Conservation (phyloP, 1,140 invertebrate genomes). For the Atta cephalotes region DNA sequence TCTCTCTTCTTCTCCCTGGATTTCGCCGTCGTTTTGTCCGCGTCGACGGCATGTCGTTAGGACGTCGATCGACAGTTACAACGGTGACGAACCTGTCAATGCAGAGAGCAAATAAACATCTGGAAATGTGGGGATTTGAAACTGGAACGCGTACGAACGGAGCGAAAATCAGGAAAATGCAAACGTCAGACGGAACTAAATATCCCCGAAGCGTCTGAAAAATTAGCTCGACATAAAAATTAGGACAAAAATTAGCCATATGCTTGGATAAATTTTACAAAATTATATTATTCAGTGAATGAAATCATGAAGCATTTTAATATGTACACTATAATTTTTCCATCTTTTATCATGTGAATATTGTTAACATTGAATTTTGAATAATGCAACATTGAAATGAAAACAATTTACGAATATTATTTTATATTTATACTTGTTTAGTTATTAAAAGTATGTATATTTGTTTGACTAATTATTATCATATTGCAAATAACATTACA, state of each 20-base stretch:
- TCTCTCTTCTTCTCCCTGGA: slow-evolving; percentile 19
- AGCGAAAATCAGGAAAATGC: slow-evolving; percentile 54
- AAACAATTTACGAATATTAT: slow-evolving; percentile 42
- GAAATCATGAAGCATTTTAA: neutral
- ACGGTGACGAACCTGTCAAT: slow-evolving; percentile 71
- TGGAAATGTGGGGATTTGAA: slow-evolving; percentile 59
- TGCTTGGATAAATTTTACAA: slow-evolving; percentile 12
- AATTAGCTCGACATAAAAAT: slow-evolving; percentile 19
- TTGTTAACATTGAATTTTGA: slow-evolving; percentile 21
- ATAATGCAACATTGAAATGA: neutral
- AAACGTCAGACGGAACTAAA: slow-evolving; percentile 36
- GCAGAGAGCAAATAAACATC: slow-evolving; percentile 66
- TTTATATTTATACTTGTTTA: slow-evolving; percentile 26
- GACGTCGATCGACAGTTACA: slow-evolving; percentile 70
- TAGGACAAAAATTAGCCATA: slow-evolving; percentile 18
- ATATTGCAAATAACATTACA: slow-evolving; percentile 18
- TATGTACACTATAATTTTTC: neutral
- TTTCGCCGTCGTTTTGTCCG: slow-evolving; percentile 54
- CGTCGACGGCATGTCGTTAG: slow-evolving; percentile 58
- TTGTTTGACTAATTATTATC: slow-evolving; percentile 25
- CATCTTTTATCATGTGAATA: neutral
- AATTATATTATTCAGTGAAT: neutral
- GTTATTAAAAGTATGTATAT: slow-evolving; percentile 27
- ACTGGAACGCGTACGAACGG: slow-evolving; percentile 46
- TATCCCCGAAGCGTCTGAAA: slow-evolving; percentile 8